These are phyloP conservation scores for Synanthedon tipuliformis DNA, from an alignment of 2,888 invertebrate species.

Conservation along the genomic window DNA sequence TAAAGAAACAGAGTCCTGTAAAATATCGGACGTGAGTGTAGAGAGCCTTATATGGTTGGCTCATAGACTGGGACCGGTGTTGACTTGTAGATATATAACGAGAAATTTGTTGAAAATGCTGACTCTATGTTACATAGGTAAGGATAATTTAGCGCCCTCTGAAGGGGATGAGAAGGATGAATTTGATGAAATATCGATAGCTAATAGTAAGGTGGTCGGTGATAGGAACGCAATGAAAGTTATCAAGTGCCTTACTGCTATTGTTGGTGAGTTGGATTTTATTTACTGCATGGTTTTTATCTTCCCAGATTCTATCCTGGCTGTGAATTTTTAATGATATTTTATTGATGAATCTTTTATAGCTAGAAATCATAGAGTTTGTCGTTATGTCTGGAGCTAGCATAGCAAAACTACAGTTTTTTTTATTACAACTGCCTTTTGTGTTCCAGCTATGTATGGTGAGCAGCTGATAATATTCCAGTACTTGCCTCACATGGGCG, in stretches of 20 bases:
- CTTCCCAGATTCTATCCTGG: too few relatives aligned
- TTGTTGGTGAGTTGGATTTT: slow-evolving; percentile 74
- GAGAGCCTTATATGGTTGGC: slow-evolving; percentile 93
- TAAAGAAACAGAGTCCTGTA: slow-evolving; percentile 39
- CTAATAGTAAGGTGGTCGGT: slow-evolving; percentile 76
- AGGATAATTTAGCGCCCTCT: slow-evolving; percentile 75
- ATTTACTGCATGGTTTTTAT: too few relatives aligned
- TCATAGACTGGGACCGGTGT: slow-evolving; percentile 92
- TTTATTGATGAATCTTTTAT: too few relatives aligned
- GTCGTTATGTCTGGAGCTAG: too few relatives aligned
- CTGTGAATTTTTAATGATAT: too few relatives aligned
- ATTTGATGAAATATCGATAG: slow-evolving; percentile 73
- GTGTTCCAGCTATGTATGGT: slow-evolving; percentile 79
- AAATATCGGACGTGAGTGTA: slow-evolving; percentile 87
- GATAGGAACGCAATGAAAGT: slow-evolving; percentile 88
- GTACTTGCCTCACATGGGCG: slow-evolving; percentile 90
- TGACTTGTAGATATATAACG: slow-evolving; percentile 91
- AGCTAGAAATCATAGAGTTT: too few relatives aligned
- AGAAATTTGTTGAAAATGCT: slow-evolving; percentile 94
- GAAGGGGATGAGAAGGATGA: slow-evolving; percentile 51
- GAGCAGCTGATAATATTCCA: slow-evolving; percentile 89
- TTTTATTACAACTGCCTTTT: background rate
- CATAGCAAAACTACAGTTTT: background rate
- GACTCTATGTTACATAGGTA: slow-evolving; percentile 91
- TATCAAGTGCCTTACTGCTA: slow-evolving; percentile 89